A percentile compares a stretch with the other conserved stretches of the same genome.
Evolutionary conservation across 1,140 invertebrate genomes (phyloP).

Genomic region (Pogonomyrmex californicus): DNA sequence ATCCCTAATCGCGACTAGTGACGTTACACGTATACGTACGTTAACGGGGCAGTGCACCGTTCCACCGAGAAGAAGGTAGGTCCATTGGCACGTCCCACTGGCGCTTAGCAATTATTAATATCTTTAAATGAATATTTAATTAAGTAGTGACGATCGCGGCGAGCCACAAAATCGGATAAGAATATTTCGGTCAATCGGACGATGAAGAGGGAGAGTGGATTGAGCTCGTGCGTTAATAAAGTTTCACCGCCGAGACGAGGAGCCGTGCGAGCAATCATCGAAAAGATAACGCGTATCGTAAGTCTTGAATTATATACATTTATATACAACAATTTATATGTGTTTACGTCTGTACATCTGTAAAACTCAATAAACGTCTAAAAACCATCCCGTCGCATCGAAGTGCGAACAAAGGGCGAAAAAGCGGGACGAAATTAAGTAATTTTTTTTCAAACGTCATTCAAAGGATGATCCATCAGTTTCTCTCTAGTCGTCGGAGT

Average conservation of each 20-base stretch:
- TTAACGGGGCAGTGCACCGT: neutral
- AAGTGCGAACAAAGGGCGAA: neutral
- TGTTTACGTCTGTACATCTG: neutral
- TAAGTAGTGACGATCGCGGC: neutral
- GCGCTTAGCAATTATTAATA: conserved; percentile 5
- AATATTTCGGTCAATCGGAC: neutral
- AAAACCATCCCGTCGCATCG: neutral
- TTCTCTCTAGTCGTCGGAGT: too few species aligned
- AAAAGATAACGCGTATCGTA: conserved; percentile 22
- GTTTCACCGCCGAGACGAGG: too few species aligned
- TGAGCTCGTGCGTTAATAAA: neutral
- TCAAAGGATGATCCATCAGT: neutral
- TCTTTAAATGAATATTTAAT: conserved; percentile 3
- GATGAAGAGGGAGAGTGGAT: too few species aligned
- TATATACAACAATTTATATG: neutral
- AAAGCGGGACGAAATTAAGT: too few species aligned
- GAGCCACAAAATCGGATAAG: conserved; percentile 14
- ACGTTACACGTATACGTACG: neutral
- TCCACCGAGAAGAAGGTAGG: neutral
- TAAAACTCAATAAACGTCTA: conserved; percentile 1
- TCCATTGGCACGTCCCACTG: neutral
- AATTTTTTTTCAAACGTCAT: too few species aligned
- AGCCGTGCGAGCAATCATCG: neutral
- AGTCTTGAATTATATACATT: neutral
- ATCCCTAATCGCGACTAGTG: conserved; percentile 51